Evolutionary conservation across 2,797 vertebrate species (phyloP).

Genomic region (Melanotaenia nigrans): DNA sequence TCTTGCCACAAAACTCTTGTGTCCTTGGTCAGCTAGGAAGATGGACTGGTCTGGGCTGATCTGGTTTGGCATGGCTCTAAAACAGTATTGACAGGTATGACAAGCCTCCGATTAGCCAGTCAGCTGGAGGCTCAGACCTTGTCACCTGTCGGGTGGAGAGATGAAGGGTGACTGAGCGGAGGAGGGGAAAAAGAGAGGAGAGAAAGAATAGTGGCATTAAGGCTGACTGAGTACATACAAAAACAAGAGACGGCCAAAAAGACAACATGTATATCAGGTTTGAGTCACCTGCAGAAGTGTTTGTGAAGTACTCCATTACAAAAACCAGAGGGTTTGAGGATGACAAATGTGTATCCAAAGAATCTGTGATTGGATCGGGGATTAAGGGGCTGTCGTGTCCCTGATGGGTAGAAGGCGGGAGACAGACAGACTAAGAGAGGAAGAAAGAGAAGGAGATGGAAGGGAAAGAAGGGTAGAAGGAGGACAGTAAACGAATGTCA

Average conservation of each 20-base stretch:
- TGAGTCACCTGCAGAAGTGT: conserved; percentile 68
- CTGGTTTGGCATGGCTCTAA: conserved; percentile 56
- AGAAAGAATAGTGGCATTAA: conserved; percentile 20
- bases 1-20: conserved; percentile 40
- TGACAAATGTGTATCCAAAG: conserved; percentile 77
- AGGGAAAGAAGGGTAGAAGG: conserved; percentile 53
- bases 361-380: conserved; percentile 80
- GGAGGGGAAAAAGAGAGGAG: conserved; percentile 23
- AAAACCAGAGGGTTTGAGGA: conserved; percentile 67
- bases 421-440: conserved; percentile 57
- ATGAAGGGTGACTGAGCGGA: conserved; percentile 86
- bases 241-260: conserved; percentile 40
- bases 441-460: conserved; percentile 55
- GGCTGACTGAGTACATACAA: conserved; percentile 37
- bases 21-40: conserved; percentile 64
- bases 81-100: conserved; percentile 97
- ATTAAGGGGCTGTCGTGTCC: conserved; percentile 74
- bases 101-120: conserved; percentile 98
- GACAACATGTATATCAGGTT: conserved; percentile 58
- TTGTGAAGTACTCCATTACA: conserved; percentile 67
- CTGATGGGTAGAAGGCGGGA: conserved; percentile 66
- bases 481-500: conserved; percentile 74
- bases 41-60: conserved; percentile 47
- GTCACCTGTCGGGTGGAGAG: conserved; percentile 96
- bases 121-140: conserved; percentile 92